These are phyloP conservation scores for Ophiodon elongatus DNA, from an alignment of 2,113 vertebrate species.

Conservation along the genomic window DNA sequence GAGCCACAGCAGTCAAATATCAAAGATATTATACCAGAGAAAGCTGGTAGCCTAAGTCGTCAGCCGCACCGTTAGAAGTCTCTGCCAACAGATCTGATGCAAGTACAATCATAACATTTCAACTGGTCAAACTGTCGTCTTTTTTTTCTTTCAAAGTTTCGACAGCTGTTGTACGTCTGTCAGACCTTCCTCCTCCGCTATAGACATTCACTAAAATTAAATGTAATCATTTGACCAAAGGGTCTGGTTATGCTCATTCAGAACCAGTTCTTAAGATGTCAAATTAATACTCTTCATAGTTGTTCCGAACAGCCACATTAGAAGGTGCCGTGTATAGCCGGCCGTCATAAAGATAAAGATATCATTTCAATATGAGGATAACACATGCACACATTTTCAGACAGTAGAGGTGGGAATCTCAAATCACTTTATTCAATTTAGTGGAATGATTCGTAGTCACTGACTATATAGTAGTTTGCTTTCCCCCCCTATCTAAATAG, in stretches of 20 bases:
- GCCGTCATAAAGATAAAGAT: neutral
- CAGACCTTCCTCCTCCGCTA: constrained; percentile 11
- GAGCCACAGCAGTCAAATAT: constrained; percentile 35
- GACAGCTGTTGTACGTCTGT: neutral
- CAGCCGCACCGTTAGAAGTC: constrained; percentile 17
- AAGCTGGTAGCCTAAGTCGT: constrained; percentile 37
- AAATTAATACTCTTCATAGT: neutral
- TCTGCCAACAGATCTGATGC: constrained; percentile 37
- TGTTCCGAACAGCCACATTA: neutral
- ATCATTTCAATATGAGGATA: neutral
- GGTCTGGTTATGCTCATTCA: too few species aligned
- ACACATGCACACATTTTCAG: neutral
- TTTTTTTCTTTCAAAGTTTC: constrained; percentile 4
- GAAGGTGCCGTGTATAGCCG: neutral
- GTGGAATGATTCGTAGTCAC: neutral
- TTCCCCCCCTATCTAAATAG: neutral
- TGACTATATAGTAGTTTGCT: neutral
- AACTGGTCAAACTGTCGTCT: constrained; percentile 32
- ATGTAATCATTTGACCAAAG: neutral
- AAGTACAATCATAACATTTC: constrained; percentile 42
- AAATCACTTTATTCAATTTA: neutral
- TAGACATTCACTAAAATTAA: neutral
- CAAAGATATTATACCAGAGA: constrained; percentile 48
- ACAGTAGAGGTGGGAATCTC: neutral
- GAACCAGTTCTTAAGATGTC: neutral